These are phyloP conservation scores for Phortica variegata DNA, from an alignment of 1,140 invertebrate genomes.

Conservation along the genomic window DNA sequence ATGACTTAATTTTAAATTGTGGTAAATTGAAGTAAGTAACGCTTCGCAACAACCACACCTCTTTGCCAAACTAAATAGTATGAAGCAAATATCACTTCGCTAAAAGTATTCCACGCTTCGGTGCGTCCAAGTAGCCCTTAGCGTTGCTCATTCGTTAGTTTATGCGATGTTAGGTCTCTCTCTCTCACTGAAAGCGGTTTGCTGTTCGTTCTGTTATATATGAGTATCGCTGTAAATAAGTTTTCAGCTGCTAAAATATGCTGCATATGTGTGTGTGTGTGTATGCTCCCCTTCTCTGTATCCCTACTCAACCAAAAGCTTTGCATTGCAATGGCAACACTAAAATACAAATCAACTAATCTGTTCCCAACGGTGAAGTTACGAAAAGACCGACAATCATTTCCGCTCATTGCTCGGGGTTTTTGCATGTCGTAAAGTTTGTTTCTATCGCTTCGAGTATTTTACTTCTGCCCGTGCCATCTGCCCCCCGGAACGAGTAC, in stretches of 20 bases:
- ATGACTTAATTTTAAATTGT: slow-evolving; percentile 45
- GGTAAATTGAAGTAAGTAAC: too few species aligned
- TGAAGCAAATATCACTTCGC: too few species aligned
- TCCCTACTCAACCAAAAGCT: too few species aligned
- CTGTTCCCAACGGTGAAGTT: slow-evolving; percentile 53
- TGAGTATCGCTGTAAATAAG: slow-evolving; percentile 8
- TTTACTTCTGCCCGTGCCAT: too few species aligned
- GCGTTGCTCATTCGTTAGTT: slow-evolving; percentile 5
- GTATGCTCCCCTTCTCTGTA: slow-evolving; percentile 15
- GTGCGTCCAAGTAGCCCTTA: neutral
- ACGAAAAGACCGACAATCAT: slow-evolving; percentile 54
- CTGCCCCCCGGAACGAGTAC: too few species aligned
- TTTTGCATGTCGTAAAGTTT: slow-evolving; percentile 54
- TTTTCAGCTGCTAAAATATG: neutral
- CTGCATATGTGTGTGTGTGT: slow-evolving; percentile 5
- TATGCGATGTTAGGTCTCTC: too few species aligned
- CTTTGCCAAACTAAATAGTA: too few species aligned
- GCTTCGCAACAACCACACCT: too few species aligned
- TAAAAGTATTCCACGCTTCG: too few species aligned
- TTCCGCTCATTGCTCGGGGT: slow-evolving; percentile 53
- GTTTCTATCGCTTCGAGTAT: too few species aligned
- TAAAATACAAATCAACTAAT: slow-evolving; percentile 50
- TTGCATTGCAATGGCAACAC: too few species aligned
- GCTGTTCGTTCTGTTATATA: slow-evolving; percentile 20
- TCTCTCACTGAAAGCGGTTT: too few species aligned